Conservation (phyloP, 2,113 vertebrate species). For the Danio rerio region DNA sequence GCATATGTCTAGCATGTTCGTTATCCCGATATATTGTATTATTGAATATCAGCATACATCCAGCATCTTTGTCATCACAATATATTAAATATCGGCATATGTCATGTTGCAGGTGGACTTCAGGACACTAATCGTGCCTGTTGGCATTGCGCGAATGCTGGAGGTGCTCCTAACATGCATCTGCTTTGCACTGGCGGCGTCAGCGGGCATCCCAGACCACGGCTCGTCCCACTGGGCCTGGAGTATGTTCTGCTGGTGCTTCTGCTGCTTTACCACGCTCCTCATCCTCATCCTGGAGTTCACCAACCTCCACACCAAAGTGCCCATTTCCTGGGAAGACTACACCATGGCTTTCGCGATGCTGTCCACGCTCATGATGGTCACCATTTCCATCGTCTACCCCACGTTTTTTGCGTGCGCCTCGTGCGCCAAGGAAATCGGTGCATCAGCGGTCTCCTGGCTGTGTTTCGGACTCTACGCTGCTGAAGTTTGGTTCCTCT, state of each 20-base stretch:
- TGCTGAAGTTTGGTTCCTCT: slow-evolving; percentile 76
- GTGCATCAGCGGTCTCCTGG: slow-evolving; percentile 78
- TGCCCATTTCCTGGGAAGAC: slow-evolving; percentile 86
- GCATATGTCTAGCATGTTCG: too few relatives aligned
- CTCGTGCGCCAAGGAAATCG: slow-evolving; percentile 60
- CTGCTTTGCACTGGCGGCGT: slow-evolving; percentile 80
- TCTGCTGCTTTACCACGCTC: slow-evolving; percentile 80
- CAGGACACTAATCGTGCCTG: slow-evolving; percentile 70
- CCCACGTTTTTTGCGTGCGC: slow-evolving; percentile 70
- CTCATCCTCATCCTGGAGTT: slow-evolving; percentile 83
- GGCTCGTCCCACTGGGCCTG: slow-evolving; percentile 74
- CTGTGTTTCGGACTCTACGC: slow-evolving; percentile 77
- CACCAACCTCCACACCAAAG: slow-evolving; percentile 65
- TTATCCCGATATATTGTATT: too few relatives aligned
- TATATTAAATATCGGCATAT: too few relatives aligned
- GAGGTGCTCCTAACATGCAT: slow-evolving; percentile 76
- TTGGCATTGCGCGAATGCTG: slow-evolving; percentile 78
- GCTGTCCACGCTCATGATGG: slow-evolving; percentile 80
- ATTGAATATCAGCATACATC: too few relatives aligned
- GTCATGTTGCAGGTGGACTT: slow-evolving; percentile 62
- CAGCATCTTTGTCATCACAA: too few relatives aligned
- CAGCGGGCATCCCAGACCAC: fast-evolving
- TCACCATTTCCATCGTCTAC: slow-evolving; percentile 82
- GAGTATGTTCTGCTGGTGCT: slow-evolving; percentile 90
- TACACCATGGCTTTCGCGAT: slow-evolving; percentile 85